Base-by-base conservation (phyloP, 2,888 invertebrate species). In the Tiphia femorata region DNA sequence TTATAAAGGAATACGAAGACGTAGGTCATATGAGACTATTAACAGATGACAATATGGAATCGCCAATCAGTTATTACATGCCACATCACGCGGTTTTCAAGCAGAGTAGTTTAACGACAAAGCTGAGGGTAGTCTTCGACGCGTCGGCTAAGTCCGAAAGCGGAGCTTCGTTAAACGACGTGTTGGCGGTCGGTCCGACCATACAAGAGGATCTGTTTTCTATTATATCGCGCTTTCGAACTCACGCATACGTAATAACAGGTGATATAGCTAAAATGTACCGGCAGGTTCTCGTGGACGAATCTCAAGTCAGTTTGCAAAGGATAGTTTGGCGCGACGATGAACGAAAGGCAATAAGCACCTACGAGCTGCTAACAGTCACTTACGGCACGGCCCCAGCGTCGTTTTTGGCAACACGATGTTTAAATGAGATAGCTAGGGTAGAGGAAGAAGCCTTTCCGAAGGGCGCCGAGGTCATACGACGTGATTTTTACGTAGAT, bases 401-500 rank as follows among this genome's bases (percentile, higher is more conserved):
- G 2, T 29, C 21, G 1, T 44, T 44, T 6, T 16, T 53, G 0
- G 58, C 58, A 0, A 49, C 37, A 0, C 8, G 44, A 4, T 29
- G 46, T 19, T 2, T 49, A 1, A 33, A 44, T 1, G 20, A 58
- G 8, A 33, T 49, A 1, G 49, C 49, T 3, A 8, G 29, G 1
- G 51, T 44, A 8, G 37, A 57, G 27, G 1, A 19, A 1, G n/a
- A n/a, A n/a, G n/a, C n/a, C n/a, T 17, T 17, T 17, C 46, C 46
- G 0, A 4, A 0, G 0, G 51, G 29, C 0, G 2, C 49, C 1
- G 5, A 2, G 10, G 19, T 19, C 1, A 2, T 46, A 0, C 19
- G 23, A 0, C 7, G 19, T 1, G 59, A 62, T 21, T 43, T 65
- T 5, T 65, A 65, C 33, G 59, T 65, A 0, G 57, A 62, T 16